These are phyloP conservation scores for Petrocephalus zakoni DNA, from an alignment of 2,113 vertebrate species.

Conservation along the genomic window DNA sequence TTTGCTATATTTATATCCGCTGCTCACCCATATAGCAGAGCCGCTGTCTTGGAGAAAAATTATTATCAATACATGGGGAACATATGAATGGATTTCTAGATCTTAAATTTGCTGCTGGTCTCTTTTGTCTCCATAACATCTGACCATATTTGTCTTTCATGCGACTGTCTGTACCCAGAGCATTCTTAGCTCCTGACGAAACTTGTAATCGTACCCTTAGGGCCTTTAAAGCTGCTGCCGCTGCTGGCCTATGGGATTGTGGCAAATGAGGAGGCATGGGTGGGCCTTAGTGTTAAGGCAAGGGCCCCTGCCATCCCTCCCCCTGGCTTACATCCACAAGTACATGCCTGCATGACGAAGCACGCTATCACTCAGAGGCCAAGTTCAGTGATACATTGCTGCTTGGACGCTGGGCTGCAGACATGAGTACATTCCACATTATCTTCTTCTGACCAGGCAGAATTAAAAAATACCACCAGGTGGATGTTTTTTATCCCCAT, in stretches of 20 bases:
- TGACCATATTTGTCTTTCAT: neutral
- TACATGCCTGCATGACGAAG: neutral
- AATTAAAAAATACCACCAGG: slow-evolving; percentile 1
- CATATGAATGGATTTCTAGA: neutral
- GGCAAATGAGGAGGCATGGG: neutral
- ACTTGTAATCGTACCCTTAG: slow-evolving; percentile 7
- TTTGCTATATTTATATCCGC: neutral
- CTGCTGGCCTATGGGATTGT: neutral
- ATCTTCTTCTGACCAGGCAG: neutral
- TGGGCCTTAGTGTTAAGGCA: neutral
- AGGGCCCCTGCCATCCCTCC: neutral
- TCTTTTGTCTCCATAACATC: neutral
- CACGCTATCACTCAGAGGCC: neutral
- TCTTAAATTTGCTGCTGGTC: neutral
- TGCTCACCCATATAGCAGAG: neutral
- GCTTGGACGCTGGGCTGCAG: neutral
- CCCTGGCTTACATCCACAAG: neutral
- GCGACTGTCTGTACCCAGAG: neutral
- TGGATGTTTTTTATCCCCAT: neutral
- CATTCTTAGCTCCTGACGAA: slow-evolving; percentile 8
- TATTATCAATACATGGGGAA: neutral
- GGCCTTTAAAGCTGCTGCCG: slow-evolving; percentile 5
- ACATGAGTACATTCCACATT: neutral
- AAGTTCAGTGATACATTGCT: neutral
- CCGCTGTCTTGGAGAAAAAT: neutral